Conservation (phyloP, 2,113 vertebrate species). For the Cyphomyrus discorhynchus region DNA sequence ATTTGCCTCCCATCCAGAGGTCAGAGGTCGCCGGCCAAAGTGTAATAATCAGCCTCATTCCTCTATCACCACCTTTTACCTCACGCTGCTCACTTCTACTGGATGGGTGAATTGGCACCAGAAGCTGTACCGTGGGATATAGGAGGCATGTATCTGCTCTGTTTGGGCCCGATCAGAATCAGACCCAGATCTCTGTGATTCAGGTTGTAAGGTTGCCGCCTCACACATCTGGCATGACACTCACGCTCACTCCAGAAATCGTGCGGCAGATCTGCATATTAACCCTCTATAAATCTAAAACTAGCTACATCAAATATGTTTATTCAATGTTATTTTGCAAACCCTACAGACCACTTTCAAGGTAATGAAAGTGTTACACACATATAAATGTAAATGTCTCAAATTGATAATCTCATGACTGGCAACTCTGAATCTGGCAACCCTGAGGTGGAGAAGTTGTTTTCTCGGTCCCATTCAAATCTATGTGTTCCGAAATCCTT, state of each 20-base stretch:
- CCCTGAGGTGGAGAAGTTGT: background rate
- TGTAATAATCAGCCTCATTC: constrained; percentile 12
- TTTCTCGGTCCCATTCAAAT: background rate
- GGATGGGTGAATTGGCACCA: constrained; percentile 26
- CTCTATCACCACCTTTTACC: background rate
- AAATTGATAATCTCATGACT: background rate
- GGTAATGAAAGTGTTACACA: background rate
- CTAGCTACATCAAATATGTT: background rate
- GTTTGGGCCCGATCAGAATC: constrained; percentile 47
- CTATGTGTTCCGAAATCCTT: constrained; percentile 14
- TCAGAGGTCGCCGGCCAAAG: background rate
- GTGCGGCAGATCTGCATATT: background rate
- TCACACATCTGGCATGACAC: too few species aligned
- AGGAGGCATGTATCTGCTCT: constrained; percentile 11
- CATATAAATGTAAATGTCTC: background rate
- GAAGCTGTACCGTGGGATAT: constrained; percentile 18
- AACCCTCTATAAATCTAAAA: background rate
- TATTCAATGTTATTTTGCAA: background rate
- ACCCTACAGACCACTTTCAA: background rate
- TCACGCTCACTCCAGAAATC: too few species aligned
- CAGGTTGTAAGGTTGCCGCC: background rate
- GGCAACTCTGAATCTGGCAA: background rate
- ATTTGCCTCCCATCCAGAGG: background rate
- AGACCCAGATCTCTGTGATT: constrained; percentile 29
- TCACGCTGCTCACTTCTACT: constrained; percentile 24